Percentiles rank a stretch among this genome's conserved stretches.
phyloP scores from a whole-genome alignment of 2,797 vertebrate genomes.

The Lates japonicus region DNA sequence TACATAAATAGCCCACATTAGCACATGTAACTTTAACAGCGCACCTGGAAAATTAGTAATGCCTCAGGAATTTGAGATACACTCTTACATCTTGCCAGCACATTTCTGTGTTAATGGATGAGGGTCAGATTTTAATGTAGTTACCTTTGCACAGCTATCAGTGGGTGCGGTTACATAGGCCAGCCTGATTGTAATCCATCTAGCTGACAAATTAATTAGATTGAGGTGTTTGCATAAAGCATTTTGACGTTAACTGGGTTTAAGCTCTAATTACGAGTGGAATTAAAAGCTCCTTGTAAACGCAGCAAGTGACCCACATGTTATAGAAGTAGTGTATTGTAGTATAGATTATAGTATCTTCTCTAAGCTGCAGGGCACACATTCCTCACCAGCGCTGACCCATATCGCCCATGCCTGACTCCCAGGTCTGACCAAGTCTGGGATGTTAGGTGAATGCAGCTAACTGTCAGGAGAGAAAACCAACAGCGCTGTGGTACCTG shows the following conservation, averaged over 20 bases:
- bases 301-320: conserved; percentile 51
- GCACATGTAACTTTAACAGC: conserved; percentile 20
- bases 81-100: not conserved
- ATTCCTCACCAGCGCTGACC: conserved; percentile 64
- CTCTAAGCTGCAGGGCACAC: conserved; percentile 28
- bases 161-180: not conserved
- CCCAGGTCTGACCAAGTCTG: conserved; percentile 9
- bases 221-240: not conserved
- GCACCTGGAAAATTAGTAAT: not conserved
- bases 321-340: conserved; percentile 36
- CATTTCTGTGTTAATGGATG: conserved; percentile 9
- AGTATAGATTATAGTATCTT: conserved; percentile 52
- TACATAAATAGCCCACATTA: conserved; percentile 13
- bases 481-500: not conserved
- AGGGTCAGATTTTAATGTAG: not conserved
- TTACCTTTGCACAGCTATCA: not conserved
- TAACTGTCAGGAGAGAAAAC: not conserved
- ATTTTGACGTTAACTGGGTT: not conserved
- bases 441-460: conserved; percentile 16
- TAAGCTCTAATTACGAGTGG: not conserved
- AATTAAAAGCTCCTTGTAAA: conserved; percentile 37
- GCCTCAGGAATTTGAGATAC: conserved; percentile 9
- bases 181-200: not conserved
- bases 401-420: conserved; percentile 24
- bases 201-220: not conserved